Evolutionary conservation across 1,140 invertebrate genomes (phyloP), one percentile per base, ranked within the genome.

Genomic region (Homalodisca vitripennis): DNA sequence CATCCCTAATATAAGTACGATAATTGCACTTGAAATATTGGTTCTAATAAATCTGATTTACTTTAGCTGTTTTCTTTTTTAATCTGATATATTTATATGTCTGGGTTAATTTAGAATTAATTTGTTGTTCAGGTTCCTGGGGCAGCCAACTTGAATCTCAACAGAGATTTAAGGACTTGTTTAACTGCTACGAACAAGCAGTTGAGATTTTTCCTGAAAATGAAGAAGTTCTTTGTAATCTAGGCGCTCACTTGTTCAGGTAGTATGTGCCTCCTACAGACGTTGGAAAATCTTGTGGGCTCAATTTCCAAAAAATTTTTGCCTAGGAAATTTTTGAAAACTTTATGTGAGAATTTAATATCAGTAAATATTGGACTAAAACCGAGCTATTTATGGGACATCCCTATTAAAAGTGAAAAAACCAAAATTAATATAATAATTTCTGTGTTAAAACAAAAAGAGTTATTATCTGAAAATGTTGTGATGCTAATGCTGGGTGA

Each of bases 141-240:
- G 78, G 79, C 3, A 73, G 78, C 63, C 71, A 75, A 3, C 66
- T 81, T 14, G 69, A 70, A 31, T 26, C 34, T 20, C 17, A 72
- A 31, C 31, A 64, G 14, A 60, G 66, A 34, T 72, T 66, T 64
- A 41, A 69, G 32, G 78, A 82, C 60, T 68, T 82, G 12, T 79
- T 82, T 66, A 74, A 76, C 27, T 79, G 78, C 66, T 82, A 81
- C 75, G 76, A 80, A 32, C 75, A 81, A 74, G 82, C 80, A 10
- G 75, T 79, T 60, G 75, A 79, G 67, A 46, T 80, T 3, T 80
- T 76, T 69, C 78, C 78, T 53, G 75, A 80, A 24, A 76, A 78
- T 74, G 78, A 79, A 70, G 66, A 73, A 24, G 70, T 81, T 24
- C 67, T 81, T n/a, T 80, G 76, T 76, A 71, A 73, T 69, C 70